phyloP scores from a whole-genome alignment of 2,797 vertebrate species.

The Pachyuromys duprasi region DNA sequence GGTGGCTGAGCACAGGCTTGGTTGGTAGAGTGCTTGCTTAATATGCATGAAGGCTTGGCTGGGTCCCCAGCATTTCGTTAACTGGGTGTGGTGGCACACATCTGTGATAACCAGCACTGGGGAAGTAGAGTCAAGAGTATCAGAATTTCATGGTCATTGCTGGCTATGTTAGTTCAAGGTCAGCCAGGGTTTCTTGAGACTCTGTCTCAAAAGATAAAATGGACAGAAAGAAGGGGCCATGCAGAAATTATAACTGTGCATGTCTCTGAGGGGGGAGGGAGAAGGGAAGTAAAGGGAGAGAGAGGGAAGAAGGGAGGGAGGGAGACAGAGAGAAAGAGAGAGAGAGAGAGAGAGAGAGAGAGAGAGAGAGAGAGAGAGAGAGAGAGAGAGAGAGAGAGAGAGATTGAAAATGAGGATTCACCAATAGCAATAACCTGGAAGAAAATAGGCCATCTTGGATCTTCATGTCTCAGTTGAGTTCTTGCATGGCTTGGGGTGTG shows the following conservation, averaged over 20 bases:
- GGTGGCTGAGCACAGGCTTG: neutral
- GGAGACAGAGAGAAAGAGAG: neutral
- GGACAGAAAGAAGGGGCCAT: neutral
- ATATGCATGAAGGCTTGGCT: neutral
- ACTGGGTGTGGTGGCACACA: neutral
- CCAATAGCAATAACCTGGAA: neutral
- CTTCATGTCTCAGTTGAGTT: neutral
- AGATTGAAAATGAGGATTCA: neutral
- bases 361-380: neutral
- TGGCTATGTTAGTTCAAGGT: neutral
- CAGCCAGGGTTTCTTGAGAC: neutral
- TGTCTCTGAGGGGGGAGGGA: neutral
- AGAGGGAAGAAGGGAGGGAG: neutral
- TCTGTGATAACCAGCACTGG: no score
- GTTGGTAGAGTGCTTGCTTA: neutral
- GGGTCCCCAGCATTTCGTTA: no score
- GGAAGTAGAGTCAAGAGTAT: neutral
- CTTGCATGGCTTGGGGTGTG: neutral
- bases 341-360: neutral
- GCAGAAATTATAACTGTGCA: neutral
- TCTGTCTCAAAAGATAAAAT: neutral
- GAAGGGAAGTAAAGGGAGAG: no score
- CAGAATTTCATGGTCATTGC: neutral
- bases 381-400: neutral
- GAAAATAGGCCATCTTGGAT: neutral